Percentiles rank a stretch among this genome's conserved stretches.
These are phyloP conservation scores for Hydrophis major DNA, from an alignment of 2,797 vertebrate genomes.

Conservation along the genomic window DNA sequence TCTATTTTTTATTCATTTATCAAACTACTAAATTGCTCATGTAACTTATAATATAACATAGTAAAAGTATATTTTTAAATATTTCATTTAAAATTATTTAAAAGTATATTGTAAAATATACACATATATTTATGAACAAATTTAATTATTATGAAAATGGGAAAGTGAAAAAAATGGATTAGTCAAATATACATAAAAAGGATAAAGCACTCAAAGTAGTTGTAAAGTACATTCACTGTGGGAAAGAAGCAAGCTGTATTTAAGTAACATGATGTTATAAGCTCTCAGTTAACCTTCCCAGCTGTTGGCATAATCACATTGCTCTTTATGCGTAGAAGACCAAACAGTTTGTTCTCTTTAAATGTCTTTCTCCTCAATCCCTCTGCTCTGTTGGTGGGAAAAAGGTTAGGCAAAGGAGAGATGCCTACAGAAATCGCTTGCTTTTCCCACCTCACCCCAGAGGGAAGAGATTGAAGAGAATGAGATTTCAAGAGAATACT, in stretches of 20 bases:
- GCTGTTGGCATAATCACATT: neutral
- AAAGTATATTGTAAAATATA: neutral
- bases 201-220: neutral
- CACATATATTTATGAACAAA: neutral
- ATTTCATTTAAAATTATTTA: neutral
- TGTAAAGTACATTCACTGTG: neutral
- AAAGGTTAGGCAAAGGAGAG: neutral
- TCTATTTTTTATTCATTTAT: neutral
- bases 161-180: neutral
- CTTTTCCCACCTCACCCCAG: neutral
- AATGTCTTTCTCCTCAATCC: neutral
- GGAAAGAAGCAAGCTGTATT: neutral
- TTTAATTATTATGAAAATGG: neutral
- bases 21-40: neutral
- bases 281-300: neutral
- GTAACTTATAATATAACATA: neutral
- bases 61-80: neutral
- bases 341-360: neutral
- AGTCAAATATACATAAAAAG: neutral
- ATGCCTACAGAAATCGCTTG: neutral
- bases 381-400: neutral
- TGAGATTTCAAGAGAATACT: neutral
- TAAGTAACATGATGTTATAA: neutral
- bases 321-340: neutral
- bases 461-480: neutral